Base-by-base conservation (phyloP, 2,797 vertebrate genomes). In the Hafferia zeledoni region DNA sequence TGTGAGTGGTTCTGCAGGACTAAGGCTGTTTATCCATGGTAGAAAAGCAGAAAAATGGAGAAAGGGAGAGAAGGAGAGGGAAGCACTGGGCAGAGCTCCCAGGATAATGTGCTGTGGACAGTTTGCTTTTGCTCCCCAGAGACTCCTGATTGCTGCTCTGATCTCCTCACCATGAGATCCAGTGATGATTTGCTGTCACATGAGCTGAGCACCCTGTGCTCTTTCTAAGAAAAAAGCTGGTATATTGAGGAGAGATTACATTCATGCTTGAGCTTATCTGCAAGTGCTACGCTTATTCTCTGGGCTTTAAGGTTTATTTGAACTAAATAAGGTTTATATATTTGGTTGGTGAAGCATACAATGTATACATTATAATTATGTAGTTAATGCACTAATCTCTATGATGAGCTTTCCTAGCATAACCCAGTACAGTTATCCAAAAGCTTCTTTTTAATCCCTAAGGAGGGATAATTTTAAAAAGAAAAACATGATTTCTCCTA, bases 211-310 rank as follows among this genome's bases (percentile, higher is more conserved):
- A 37, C 46, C 24, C 52, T 86, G n/a, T 55, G 87, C 72, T 82
- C 71, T 90, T 93, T 89, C 55, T 76, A 64, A 81, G 75, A 87
- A 94, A 83, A 17, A 84, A 69, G 33, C 55, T 64, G 23, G 33
- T 78, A 11, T 72, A 82, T 63, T 91, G 82, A 90, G 53, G 57
- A 83, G 63, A 77, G 41, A 85, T 92, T 70, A 87, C 20, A 50
- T 63, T 88, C 8, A 55, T 69, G 63, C 53, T 55, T 43, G 25
- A 93, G 35, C 13, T 93, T 81, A 92, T 90, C 56, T 87, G 30
- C 39, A 88, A 96, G 77, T 57, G n/a, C 53, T 87, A 59, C 60
- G 64, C 64, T 91, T 92, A 84, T 92, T 90, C 80, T 86, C 44
- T 69, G 50, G 41, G 39, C 33, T 93, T 86, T 86, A 79, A 72